A percentile compares a stretch with the other conserved stretches of the same genome.
Conservation (phyloP, 1,140 invertebrate species). For the Heliconius himera region DNA sequence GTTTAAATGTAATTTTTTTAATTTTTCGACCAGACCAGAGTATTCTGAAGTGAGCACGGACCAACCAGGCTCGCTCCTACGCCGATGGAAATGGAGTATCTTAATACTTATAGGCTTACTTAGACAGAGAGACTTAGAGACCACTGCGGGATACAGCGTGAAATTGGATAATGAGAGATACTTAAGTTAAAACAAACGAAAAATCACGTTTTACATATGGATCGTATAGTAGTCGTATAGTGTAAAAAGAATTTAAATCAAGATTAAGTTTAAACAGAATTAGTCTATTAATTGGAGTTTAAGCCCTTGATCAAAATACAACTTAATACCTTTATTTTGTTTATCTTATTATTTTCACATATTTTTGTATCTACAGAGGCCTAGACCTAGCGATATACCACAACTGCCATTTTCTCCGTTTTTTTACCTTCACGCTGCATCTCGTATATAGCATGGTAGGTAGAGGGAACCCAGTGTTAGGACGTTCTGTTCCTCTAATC, state of each 20-base stretch:
- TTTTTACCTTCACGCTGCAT: neutral
- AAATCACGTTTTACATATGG: neutral
- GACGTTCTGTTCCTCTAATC: neutral
- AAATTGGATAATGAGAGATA: too few species aligned
- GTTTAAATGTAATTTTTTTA: too few species aligned
- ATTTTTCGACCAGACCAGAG: too few species aligned
- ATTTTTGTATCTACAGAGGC: neutral
- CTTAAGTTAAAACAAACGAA: too few species aligned
- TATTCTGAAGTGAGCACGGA: too few species aligned
- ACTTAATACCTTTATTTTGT: neutral
- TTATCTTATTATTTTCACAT: neutral
- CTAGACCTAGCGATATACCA: too few species aligned
- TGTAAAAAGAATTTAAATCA: neutral
- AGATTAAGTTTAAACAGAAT: slow-evolving; percentile 14
- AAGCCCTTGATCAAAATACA: neutral
- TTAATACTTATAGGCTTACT: too few species aligned
- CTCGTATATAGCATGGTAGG: neutral
- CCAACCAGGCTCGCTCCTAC: too few species aligned
- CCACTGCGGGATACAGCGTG: too few species aligned
- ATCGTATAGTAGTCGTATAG: neutral
- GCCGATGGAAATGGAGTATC: too few species aligned
- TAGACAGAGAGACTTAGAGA: too few species aligned
- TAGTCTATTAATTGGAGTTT: slow-evolving; percentile 14
- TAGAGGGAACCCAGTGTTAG: neutral
- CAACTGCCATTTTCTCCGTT: neutral